These are phyloP conservation scores for Bombus confusus DNA, from an alignment of 1,140 invertebrate species.

Conservation along the genomic window DNA sequence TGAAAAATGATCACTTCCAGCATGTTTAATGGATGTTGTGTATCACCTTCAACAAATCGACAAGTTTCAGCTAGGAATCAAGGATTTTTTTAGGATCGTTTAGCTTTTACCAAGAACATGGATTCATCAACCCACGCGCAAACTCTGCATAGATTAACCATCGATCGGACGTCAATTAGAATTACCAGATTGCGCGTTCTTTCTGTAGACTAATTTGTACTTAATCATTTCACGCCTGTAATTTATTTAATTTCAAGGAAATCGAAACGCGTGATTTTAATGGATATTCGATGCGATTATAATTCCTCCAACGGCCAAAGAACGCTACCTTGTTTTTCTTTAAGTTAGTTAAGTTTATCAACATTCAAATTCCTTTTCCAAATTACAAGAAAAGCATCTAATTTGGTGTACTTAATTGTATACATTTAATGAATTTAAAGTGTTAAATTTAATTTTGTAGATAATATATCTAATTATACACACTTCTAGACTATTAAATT, in stretches of 20 bases:
- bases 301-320: too few relatives aligned
- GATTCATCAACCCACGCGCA: slow-evolving; percentile 33
- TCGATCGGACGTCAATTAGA: slow-evolving; percentile 24
- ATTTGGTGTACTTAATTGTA: too few relatives aligned
- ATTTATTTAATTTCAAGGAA: slow-evolving; percentile 40
- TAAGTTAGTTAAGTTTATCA: background rate
- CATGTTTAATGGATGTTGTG: slow-evolving; percentile 7
- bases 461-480: too few relatives aligned
- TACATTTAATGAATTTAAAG: too few relatives aligned
- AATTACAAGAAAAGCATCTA: too few relatives aligned
- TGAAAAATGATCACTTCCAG: slow-evolving; percentile 32
- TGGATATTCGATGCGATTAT: slow-evolving; percentile 30
- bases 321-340: too few relatives aligned
- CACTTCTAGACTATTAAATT: too few relatives aligned
- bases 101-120: slow-evolving; percentile 30
- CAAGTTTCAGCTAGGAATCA: slow-evolving; percentile 27
- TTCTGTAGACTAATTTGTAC: background rate
- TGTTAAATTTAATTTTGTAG: too few relatives aligned
- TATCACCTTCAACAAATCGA: slow-evolving; percentile 45
- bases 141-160: background rate
- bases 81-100: background rate
- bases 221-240: background rate
- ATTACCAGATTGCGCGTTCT: background rate
- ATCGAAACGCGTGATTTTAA: background rate
- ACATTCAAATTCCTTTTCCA: background rate